Evolutionary conservation across 1,140 invertebrate genomes (phyloP).

Genomic region (Trichogramma pretiosum): DNA sequence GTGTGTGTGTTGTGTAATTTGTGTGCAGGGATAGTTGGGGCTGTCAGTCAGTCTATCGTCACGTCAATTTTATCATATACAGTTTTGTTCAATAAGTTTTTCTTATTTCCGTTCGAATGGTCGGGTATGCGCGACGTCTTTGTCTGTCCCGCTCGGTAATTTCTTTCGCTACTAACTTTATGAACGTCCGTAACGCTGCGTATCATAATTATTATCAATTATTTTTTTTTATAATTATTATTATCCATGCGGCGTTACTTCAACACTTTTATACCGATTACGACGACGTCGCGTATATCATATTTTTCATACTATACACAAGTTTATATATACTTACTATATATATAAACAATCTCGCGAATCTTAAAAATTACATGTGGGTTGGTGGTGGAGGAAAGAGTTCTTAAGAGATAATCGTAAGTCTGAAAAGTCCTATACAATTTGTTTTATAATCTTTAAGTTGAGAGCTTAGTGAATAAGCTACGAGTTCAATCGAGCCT

Average conservation of each 20-base stretch:
- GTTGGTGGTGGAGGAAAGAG: constrained; percentile 14
- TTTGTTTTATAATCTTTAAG: constrained; percentile 1
- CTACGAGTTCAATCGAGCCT: constrained; percentile 29
- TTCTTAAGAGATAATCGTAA: constrained; percentile 35
- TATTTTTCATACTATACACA: constrained; percentile 1
- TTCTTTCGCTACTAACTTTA: constrained; percentile 7
- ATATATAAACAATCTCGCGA: constrained; percentile 8
- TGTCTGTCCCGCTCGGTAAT: constrained; percentile 5
- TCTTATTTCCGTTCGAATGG: not conserved
- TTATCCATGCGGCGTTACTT: constrained; percentile 4
- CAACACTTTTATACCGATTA: constrained; percentile 3
- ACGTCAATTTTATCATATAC: constrained; percentile 5
- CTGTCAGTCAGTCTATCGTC: constrained; percentile 17
- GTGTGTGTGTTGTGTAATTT: constrained; percentile 16
- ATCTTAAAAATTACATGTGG: constrained; percentile 31
- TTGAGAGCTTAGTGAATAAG: constrained; percentile 6
- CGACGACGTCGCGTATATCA: constrained; percentile 6
- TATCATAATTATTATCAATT: constrained; percentile 6
- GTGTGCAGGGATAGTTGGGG: not conserved
- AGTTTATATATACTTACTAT: too few species aligned
- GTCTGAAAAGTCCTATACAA: constrained; percentile 21
- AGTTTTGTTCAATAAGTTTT: constrained; percentile 3
- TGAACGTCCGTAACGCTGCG: constrained; percentile 3
- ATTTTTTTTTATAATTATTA: not conserved
- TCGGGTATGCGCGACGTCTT: constrained; percentile 4